Evolutionary conservation across 2,797 vertebrate genomes (phyloP).

Genomic region (Dromococcyx pavoninus): DNA sequence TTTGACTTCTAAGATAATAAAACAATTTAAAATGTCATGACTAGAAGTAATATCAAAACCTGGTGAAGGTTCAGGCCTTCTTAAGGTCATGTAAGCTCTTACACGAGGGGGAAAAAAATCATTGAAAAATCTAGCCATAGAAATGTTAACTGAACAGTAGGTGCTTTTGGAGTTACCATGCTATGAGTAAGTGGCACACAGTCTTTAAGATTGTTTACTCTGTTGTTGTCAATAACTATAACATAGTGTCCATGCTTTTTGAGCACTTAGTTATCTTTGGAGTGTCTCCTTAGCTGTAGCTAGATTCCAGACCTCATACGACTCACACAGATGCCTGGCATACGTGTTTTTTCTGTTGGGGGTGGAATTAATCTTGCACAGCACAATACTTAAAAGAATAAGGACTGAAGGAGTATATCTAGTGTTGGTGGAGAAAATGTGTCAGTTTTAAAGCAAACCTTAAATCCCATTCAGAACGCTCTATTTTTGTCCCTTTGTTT

Average conservation of each 20-base stretch:
- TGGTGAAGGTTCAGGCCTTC: neutral
- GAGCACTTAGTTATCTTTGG: neutral
- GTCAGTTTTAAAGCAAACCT: neutral
- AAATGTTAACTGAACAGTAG: neutral
- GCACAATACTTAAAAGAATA: neutral
- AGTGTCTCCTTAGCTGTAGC: neutral
- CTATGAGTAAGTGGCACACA: neutral
- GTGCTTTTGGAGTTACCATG: neutral
- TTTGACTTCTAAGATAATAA: neutral
- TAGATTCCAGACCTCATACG: neutral
- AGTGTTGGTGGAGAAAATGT: neutral
- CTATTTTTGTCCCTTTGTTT: neutral
- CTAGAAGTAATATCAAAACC: neutral
- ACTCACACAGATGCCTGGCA: neutral
- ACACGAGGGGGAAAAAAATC: fast-evolving
- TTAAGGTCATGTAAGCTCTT: neutral
- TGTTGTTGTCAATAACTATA: fast-evolving
- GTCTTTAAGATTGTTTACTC: neutral
- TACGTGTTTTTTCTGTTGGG: neutral
- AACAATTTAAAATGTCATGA: neutral
- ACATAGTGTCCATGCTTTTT: fast-evolving
- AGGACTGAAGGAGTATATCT: neutral
- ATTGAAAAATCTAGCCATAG: neutral
- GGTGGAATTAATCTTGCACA: neutral
- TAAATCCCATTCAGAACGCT: neutral